Evolutionary conservation across 2,797 vertebrate species (phyloP), one percentile per base, ranked within the genome.

Genomic region (Pangasius mekongensis): DNA sequence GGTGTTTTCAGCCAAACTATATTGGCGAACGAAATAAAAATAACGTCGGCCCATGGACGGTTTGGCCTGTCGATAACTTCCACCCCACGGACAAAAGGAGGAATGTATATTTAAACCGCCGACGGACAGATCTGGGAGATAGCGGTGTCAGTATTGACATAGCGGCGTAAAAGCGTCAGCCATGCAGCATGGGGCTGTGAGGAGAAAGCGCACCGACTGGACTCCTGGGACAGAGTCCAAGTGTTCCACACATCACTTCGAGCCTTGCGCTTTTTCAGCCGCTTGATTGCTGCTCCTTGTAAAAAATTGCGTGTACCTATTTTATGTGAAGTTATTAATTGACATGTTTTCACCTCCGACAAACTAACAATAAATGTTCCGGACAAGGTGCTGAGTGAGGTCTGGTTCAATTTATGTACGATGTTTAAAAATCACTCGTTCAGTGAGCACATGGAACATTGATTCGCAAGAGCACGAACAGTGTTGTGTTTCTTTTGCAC

Each of bases 1-100:
- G 30, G 92, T 87, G 92, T 97, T 96, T 96, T 95, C 93, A 49
- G 93, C 94, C 92, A 92, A 95, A 95, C 94, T 93, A 90, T 91
- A 91, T 90, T 94, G 94, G 94, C 94, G 93, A 77, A 64, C 91
- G 67, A 33, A 90, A 93, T 89, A 89, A 93, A 95, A 94, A 93
- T 91, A 92, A 92, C 92, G 90, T 90, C 92, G 87, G 89, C 89
- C 73, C 91, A 92, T 89, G 92, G 84, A 91, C 90, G 89, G 91
- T 91, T 83, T n/a, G 87, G 93, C 93, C 94, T 94, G 93, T 95
- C 95, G 91, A 93, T 94, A 94, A 93, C 90, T 91, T 94, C 87
- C 90, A 89, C 91, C 74, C 73, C n/a, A 39, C 64, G 56, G 89
- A 91, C 83, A 88, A 89, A 92, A 91, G 89, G 67, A 86, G 58